Conservation (phyloP, 2,113 vertebrate species). For the Misgurnus anguillicaudatus region DNA sequence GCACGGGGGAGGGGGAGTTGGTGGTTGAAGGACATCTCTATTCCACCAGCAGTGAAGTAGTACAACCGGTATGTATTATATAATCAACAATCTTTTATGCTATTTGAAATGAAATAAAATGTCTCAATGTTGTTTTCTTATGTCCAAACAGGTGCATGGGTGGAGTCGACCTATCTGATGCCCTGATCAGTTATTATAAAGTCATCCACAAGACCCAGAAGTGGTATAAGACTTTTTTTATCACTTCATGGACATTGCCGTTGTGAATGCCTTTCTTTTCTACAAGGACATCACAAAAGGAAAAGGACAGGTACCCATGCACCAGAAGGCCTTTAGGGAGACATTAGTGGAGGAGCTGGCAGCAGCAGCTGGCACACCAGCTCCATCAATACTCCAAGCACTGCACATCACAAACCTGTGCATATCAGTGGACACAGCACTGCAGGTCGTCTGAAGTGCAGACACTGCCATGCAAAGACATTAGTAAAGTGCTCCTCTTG, state of each 20-base stretch:
- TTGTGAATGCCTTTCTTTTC: background rate
- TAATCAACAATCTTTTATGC: background rate
- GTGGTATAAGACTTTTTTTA: background rate
- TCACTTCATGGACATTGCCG: slow-evolving; percentile 2
- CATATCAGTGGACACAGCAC: background rate
- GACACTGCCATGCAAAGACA: background rate
- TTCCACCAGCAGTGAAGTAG: slow-evolving; percentile 5
- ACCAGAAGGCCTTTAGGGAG: background rate
- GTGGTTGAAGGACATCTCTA: background rate
- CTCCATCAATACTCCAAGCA: background rate
- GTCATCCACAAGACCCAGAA: too few relatives aligned
- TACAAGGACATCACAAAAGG: background rate
- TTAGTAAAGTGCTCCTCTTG: background rate
- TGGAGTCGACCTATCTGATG: too few relatives aligned
- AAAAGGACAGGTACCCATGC: background rate
- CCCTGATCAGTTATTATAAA: too few relatives aligned
- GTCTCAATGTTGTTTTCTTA: background rate
- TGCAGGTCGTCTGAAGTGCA: background rate
- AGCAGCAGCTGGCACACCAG: background rate
- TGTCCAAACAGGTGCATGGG: background rate
- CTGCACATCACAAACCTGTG: background rate
- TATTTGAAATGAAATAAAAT: background rate
- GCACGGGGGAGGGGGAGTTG: too few relatives aligned
- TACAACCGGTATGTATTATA: background rate
- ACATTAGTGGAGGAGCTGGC: background rate